Percentiles rank a stretch among this genome's conserved stretches.
phyloP scores from a whole-genome alignment of 2,888 invertebrate genomes.

The Ennomos erosarius region DNA sequence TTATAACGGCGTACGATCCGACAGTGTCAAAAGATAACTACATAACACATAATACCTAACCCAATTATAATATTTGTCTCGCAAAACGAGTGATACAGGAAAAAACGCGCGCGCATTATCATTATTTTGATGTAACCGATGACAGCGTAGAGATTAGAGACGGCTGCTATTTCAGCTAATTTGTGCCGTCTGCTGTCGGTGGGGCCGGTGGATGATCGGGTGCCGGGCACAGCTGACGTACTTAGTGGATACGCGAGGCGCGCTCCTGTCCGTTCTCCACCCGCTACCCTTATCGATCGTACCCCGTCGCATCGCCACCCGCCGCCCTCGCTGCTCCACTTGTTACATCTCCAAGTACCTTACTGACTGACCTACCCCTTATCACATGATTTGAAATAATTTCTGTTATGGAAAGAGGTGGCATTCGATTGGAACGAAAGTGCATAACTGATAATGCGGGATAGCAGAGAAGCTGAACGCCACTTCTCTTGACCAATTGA shows the following conservation, averaged over 20 bases:
- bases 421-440: too few species aligned
- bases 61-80: too few species aligned
- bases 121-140: constrained; percentile 32
- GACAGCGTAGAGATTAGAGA: constrained; percentile 34
- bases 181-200: constrained; percentile 40
- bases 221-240: constrained; percentile 54
- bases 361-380: constrained; percentile 22
- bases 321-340: constrained; percentile 70
- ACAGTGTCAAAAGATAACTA: too few species aligned
- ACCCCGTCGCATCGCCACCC: constrained; percentile 42
- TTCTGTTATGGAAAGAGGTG: too few species aligned
- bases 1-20: too few species aligned
- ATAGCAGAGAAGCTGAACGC: too few species aligned
- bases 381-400: constrained; percentile 15
- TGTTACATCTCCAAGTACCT: constrained; percentile 63
- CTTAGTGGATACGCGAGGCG: constrained; percentile 35
- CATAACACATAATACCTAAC: too few species aligned
- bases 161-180: constrained; percentile 37
- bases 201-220: constrained; percentile 50
- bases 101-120: too few species aligned
- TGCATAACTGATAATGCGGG: too few species aligned
- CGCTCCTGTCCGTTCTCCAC: constrained; percentile 42
- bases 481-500: too few species aligned
- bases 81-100: too few species aligned
- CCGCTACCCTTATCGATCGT: constrained; percentile 54